Base-by-base conservation (phyloP, 2,113 vertebrate species). In the Leucopsar rothschildi region DNA sequence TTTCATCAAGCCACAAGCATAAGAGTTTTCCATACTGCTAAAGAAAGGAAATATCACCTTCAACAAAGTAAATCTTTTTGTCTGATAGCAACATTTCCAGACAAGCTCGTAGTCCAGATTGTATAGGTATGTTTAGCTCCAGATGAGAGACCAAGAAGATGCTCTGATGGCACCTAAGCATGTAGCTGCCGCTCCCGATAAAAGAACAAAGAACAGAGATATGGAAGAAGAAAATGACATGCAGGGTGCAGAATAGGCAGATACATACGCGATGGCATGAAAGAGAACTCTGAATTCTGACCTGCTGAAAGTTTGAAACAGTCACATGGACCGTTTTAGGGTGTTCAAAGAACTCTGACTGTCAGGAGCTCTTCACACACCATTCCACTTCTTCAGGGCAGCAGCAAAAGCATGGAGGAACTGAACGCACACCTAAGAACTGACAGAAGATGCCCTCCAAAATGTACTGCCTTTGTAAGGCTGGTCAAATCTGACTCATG, bases 121-220 rank as follows among this genome's bases (percentile, higher is more conserved):
- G 31, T 33, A 71, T 4, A 57, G 59, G 9, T 35, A 77, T 2
- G 11, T 83, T 92, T 78, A 92, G 24, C 33, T 84, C 18, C 13
- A 70, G 75, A 76, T 23, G 33, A 73, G 66, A 90, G 40, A 75
- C 12, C n/a, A 82, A 92, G 29, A 24, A 84, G 53, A 49, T 42
- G 45, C 47, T 91, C 56, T 78, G 40, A 87, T 11, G 29, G 33
- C 28, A 76, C 39, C 25, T 79, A 65, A 52, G 45, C 33, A 79
- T 0, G 0, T 31, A 92, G 50, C 12, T 85, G n/a, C 44, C 1
- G 2, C 49, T 82, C 25, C 49, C 0, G 10, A 70, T 16, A 27
- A 92, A 40, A 92, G 49, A 66, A 47, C 24, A 73, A 55, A 56
- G 37, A 73, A 60, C 11, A 71, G 68, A 88, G 61, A 60, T 57